Evolutionary conservation across 2,888 invertebrate genomes (phyloP), one percentile per base, ranked within the genome.

Genomic region (Pseudococcus viburni): DNA sequence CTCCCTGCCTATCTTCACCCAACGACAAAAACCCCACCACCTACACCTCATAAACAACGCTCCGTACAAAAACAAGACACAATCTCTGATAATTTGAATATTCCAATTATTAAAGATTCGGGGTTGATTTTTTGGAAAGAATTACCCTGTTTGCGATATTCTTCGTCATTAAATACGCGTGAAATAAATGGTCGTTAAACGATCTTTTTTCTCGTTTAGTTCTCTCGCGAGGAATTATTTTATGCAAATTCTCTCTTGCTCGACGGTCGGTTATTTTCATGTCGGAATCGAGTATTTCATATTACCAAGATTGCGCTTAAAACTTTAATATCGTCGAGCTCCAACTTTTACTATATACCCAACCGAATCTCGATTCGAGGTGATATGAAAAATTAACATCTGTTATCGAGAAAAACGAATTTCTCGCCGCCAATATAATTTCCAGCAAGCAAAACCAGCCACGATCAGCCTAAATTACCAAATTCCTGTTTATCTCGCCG

Each of bases 301-400:
- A 83, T 83, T 83, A 73, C 73, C 73, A 33, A 83, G 80, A 46
- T 83, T 42, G n/a, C 42, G 80, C 68, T 80, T 46, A 83, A 83
- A 83, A 83, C 80, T 83, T 83, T 46, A 83, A 83, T 83, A 83
- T 83, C 80, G 80, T 33, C 19, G 15, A 19, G 33, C 73, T 33
- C 26, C 26, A 73, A 73, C 33, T 73, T 33, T 33, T 33, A 73
- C 73, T 33, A 33, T 42, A 42, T 33, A 33, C 26, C 26, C 42
- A 42, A 42, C 42, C 42, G 42, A 73, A 73, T 17, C 33, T 33
- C 73, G 33, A 73, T 39, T 73, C 6, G 5, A 83, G 80, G 46
- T 46, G 42, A 83, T 46, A 46, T 83, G 80, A 83, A 83, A 83
- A 83, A 83, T 83, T 83, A 83, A 83, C 80, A 83, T 83, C 80